Evolutionary conservation across 2,888 invertebrate species (phyloP).

Genomic region (Himalopsyche kuldschensis): DNA sequence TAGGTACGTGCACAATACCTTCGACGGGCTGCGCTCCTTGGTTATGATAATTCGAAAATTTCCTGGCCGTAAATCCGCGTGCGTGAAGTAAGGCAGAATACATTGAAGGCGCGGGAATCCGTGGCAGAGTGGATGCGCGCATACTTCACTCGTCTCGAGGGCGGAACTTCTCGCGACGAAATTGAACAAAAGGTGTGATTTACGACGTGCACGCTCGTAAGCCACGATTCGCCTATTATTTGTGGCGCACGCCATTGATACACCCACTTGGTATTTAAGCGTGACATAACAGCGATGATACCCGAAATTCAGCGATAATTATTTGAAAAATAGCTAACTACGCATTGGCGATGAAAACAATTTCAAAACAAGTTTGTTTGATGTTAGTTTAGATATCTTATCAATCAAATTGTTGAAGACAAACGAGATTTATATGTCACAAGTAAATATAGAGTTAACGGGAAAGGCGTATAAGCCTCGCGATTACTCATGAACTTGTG

Average conservation of each 20-base stretch:
- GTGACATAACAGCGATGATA: neutral
- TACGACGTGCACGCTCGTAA: neutral
- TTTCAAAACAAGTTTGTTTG: no score
- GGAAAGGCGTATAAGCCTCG: no score
- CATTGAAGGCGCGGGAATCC: neutral
- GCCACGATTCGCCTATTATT: neutral
- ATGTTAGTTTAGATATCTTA: no score
- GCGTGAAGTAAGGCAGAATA: neutral
- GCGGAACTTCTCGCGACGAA: neutral
- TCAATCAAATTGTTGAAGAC: no score
- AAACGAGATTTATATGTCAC: no score
- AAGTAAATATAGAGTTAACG: no score
- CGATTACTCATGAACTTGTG: no score
- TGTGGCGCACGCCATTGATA: neutral
- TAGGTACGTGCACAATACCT: neutral
- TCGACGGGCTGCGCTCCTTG: neutral
- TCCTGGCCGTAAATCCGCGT: neutral
- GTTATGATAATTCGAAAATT: neutral
- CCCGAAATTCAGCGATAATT: neutral
- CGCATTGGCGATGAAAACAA: no score
- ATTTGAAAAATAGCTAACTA: neutral
- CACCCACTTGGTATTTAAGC: neutral
- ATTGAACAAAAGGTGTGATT: neutral
- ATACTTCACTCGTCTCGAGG: neutral
- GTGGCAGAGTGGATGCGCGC: neutral